Conservation (phyloP, 2,113 vertebrate species). For the Archilochus colubris region DNA sequence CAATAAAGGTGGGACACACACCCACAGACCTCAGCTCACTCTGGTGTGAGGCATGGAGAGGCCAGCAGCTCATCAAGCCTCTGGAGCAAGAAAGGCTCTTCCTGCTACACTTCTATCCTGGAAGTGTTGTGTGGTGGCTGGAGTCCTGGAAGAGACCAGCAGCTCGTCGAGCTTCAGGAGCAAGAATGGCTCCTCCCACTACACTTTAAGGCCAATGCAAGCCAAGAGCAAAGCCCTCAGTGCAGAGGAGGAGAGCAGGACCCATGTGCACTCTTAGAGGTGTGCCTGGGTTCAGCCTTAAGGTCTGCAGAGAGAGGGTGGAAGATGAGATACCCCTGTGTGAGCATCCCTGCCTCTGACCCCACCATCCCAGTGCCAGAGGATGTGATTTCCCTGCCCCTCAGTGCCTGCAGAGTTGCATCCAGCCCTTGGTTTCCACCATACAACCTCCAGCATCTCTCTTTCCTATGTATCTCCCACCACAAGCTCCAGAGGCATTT, state of each 20-base stretch:
- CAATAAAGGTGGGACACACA: too few species aligned
- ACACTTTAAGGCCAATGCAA: background rate
- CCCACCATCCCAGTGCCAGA: background rate
- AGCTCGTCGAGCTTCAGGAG: too few species aligned
- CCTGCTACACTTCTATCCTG: too few species aligned
- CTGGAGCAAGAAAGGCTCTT: too few species aligned
- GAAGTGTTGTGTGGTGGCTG: too few species aligned
- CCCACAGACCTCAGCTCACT: too few species aligned
- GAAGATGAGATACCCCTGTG: background rate
- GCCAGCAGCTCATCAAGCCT: too few species aligned
- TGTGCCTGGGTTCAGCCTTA: background rate
- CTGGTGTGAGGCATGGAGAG: too few species aligned
- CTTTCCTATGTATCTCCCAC: background rate
- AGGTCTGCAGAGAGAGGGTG: background rate
- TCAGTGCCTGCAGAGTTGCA: background rate
- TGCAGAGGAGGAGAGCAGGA: background rate
- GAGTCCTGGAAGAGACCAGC: too few species aligned
- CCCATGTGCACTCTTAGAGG: background rate
- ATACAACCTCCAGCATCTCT: accelerated
- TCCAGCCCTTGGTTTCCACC: background rate
- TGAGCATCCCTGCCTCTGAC: background rate
- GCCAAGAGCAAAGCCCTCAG: background rate
- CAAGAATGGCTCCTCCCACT: too few species aligned
- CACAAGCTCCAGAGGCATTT: background rate
- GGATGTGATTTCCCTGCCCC: background rate